Evolutionary conservation across 1,140 invertebrate species (phyloP).

Genomic region (Sycophaga agraensis): DNA sequence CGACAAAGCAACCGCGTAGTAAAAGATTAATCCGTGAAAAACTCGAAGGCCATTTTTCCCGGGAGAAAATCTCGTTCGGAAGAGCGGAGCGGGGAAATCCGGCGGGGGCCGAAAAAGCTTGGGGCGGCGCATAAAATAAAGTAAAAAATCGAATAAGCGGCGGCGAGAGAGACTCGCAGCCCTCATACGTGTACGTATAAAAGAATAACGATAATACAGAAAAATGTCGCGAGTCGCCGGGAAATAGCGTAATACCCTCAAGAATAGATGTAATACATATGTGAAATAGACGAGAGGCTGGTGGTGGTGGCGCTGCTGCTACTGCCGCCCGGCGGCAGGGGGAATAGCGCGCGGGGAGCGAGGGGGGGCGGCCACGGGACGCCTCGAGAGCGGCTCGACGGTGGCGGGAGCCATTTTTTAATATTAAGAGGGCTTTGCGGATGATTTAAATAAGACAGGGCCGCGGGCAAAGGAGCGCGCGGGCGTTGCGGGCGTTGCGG

Average conservation of each 20-base stretch:
- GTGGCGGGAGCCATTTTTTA: constrained; percentile 36
- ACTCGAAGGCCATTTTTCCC: no score
- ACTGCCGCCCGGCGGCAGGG: neutral
- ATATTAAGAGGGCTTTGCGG: constrained; percentile 48
- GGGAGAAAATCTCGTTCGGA: no score
- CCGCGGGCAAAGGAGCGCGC: constrained; percentile 35
- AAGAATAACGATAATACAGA: constrained; percentile 7
- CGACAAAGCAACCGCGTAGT: no score
- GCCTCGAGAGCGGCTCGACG: neutral
- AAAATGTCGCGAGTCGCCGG: neutral
- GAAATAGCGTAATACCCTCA: neutral
- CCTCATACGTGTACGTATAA: neutral
- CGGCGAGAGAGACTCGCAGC: neutral
- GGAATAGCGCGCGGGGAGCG: neutral
- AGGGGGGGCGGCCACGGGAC: no score
- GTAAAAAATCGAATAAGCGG: no score
- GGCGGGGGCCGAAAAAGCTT: no score
- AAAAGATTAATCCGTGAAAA: no score
- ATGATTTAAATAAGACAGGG: constrained; percentile 51
- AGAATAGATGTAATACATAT: constrained; percentile 7
- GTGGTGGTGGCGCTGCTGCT: no score
- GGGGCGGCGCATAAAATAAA: no score
- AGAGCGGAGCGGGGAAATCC: no score
- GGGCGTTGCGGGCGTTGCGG: neutral
- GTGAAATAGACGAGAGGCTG: constrained; percentile 1